Conservation (phyloP, 2,888 invertebrate species). For the Xanthia togata region DNA sequence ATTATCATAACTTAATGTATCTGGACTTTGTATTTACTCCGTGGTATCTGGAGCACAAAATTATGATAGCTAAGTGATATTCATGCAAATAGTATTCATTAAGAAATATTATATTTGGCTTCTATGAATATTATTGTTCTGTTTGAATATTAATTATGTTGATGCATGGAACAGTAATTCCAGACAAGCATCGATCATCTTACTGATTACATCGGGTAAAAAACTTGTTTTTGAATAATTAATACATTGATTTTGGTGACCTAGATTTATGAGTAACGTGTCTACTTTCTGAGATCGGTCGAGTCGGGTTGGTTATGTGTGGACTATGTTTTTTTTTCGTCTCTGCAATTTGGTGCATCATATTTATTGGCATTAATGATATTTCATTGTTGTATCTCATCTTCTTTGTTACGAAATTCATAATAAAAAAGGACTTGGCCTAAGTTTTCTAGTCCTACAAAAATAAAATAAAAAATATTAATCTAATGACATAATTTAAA, state of each 20-base stretch:
- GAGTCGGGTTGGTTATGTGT: background rate
- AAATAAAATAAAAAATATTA: no score
- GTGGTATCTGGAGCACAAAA: constrained; percentile 36
- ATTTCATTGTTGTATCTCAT: no score
- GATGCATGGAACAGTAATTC: constrained; percentile 26
- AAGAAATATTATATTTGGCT: constrained; percentile 4
- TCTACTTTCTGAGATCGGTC: constrained; percentile 17
- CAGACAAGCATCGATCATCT: constrained; percentile 19
- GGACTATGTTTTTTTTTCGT: background rate
- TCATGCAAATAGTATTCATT: constrained; percentile 39
- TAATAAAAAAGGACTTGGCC: no score
- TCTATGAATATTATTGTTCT: constrained; percentile 33
- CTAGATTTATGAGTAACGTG: constrained; percentile 15
- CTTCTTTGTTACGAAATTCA: background rate
- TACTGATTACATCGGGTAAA: constrained; percentile 17
- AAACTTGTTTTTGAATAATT: constrained; percentile 1
- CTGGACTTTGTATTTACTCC: no score
- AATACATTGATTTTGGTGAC: constrained; percentile 19
- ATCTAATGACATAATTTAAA: no score
- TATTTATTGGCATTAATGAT: background rate
- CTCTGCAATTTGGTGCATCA: background rate
- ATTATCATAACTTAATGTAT: constrained; percentile 41
- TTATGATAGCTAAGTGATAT: constrained; percentile 23
- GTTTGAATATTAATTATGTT: constrained; percentile 23
- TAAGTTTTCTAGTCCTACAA: no score